Evolutionary conservation across 37 sponge, comb jelly and placozoan species (phyloP).

Genomic region (Diacarnus erythraeanus): DNA sequence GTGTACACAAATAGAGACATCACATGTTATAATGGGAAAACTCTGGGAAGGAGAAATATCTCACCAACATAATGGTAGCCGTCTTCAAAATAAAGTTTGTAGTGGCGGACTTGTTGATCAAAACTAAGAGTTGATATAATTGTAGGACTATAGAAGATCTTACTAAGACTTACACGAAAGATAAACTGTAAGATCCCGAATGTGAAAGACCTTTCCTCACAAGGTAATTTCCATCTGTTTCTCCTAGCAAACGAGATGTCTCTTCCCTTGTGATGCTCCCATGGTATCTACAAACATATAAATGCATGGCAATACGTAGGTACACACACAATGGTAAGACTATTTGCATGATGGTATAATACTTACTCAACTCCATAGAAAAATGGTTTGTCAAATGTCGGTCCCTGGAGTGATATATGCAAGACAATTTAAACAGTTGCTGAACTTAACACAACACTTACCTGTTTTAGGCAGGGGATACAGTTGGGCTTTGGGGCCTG

Average conservation of each 20-base stretch:
- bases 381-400: conserved; percentile 44
- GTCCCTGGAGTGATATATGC: too few species aligned
- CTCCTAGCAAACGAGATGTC: conserved; percentile 45
- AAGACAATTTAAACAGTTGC: too few species aligned
- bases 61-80: conserved; percentile 68
- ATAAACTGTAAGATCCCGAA: conserved; percentile 79
- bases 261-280: conserved; percentile 77
- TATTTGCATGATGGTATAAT: not conserved
- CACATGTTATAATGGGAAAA: not conserved
- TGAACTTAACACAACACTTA: conserved; percentile 11
- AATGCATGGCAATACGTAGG: not conserved
- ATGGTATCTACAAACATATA: conserved; percentile 57
- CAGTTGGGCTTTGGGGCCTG: conserved; percentile 57
- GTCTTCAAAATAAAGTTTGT: conserved; percentile 54
- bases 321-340: not conserved
- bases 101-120: conserved; percentile 67
- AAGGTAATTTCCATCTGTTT: conserved; percentile 69
- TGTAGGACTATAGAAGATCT: not conserved
- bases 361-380: conserved; percentile 88
- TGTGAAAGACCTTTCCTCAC: conserved; percentile 70
- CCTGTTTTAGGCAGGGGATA: conserved; percentile 41
- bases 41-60: conserved; percentile 11
- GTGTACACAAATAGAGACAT: not conserved
- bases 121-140: conserved; percentile 27
- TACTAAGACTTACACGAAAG: conserved; percentile 75